Base-by-base conservation (phyloP, 1,140 invertebrate genomes). In the Drosophila virilis region DNA sequence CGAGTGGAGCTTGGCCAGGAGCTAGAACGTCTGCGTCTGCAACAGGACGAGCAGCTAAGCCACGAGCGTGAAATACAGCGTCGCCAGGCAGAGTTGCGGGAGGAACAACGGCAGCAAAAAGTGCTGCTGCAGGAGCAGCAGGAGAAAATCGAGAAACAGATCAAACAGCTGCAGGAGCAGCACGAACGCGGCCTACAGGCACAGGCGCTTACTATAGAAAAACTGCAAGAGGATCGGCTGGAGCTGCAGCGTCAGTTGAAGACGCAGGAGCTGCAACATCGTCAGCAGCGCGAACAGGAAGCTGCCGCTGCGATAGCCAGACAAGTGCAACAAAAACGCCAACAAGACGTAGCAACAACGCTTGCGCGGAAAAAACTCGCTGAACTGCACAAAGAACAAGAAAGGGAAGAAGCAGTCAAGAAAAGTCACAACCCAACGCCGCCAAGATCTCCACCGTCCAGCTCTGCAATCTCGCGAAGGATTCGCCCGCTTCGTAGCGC, bases 141-240 rank as follows among this genome's bases (percentile, higher is more conserved):
- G 12, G 15, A 35, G 2, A 38, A 67, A 1, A 43, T 45, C 42
- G 32, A 69, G 0, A n/a, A 45, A 5, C 43, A 75, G 15, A 45
- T 77, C n/a, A 15, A 22, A 0, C 3, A 37, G n/a, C n/a, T 73
- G 7, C 54, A 67, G 10, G 22, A 61, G n/a, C 54, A 80, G 17
- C 62, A 83, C 12, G 35, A 76, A 17, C 42, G 38, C 7, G 57
- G 32, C 0, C 17, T 67, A 4, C 13, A 40, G 6, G 59, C 50
- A 15, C 65, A 59, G 8, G 51, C 9, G 10, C 52, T 8, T 10
- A 52, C n/a, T 2, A 65, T 77, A 8, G 32, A 68, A 8, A 54
- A 67, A 9, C 9, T 70, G 7, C 38, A 28, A 3, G 32, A 37
- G 15, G 62, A 78, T 12, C 22, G 28, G 8, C 13, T 50, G 10